Base-by-base conservation (phyloP, 2,113 vertebrate species). In the Corvus hawaiiensis region DNA sequence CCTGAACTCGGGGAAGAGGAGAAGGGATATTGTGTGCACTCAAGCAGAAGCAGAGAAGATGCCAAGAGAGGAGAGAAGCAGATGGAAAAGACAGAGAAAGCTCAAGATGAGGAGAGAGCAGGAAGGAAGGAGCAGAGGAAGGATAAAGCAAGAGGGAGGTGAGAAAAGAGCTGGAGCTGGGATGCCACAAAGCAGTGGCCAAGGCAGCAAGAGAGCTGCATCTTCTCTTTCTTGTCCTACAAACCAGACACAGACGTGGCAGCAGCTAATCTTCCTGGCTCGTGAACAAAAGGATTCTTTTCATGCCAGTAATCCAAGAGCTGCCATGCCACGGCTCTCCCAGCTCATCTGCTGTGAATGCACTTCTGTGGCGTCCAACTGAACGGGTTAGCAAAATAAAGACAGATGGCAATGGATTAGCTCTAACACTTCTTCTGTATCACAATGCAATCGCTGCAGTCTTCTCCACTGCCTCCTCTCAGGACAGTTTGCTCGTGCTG, bases 201-300 rank as follows among this genome's bases (percentile, higher is more conserved):
- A 95, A 95, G 93, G 92, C 92, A 92, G 94, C 80, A 90, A 87
- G 88, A 93, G 76, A 93, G 88, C 68, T 94, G 93, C 96, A 96
- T 95, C 94, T 97, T 94, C 94, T 84, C 93, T 95, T 88, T 95
- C 95, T 93, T 93, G 88, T 96, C 92, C 96, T 96, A 93, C 90
- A 93, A 96, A 96, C 72, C 96, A 96, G 93, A 93, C 90, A 72
- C 96, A 93, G 94, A 90, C 77, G 73, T 95, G 93, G 90, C 92
- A 96, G 90, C 92, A 96, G 93, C 94, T 96, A 96, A 97, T 97
- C 96, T 96, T 96, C 56, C 95, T 97, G 96, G 96, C 94, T 96
- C 26, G 0, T 61, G 96, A 96, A 96, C 93, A 96, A 97, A 97
- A 97, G 96, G 96, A 96, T 96, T 94, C 94, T 96, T 96, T 89